These are phyloP conservation scores for Leucophora obtusa DNA, from an alignment of 2,888 invertebrate genomes.

Conservation along the genomic window DNA sequence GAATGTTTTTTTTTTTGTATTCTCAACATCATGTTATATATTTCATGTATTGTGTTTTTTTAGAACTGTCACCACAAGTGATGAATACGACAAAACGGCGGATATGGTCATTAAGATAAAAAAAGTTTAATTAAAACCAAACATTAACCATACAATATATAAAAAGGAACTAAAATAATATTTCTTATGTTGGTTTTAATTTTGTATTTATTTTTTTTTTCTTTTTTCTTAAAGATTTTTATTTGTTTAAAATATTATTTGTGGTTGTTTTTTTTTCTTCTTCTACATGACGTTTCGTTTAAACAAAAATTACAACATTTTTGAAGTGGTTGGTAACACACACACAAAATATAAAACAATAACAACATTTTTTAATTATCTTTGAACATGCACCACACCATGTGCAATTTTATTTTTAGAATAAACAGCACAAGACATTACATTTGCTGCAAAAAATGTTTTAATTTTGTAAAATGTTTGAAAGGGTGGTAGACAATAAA, in stretches of 20 bases:
- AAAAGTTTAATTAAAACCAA: slow-evolving; percentile 53
- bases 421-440: slow-evolving; percentile 41
- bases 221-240: slow-evolving; percentile 15
- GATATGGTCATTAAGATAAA: slow-evolving; percentile 52
- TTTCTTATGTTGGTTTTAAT: slow-evolving; percentile 30
- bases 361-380: slow-evolving; percentile 49
- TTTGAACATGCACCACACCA: slow-evolving; percentile 49
- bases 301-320: slow-evolving; percentile 9
- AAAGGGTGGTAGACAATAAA: slow-evolving; percentile 17
- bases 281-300: slow-evolving; percentile 16
- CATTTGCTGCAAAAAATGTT: slow-evolving; percentile 17
- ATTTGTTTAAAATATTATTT: slow-evolving; percentile 37
- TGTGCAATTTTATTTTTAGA: slow-evolving; percentile 61
- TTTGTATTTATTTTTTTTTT: neutral
- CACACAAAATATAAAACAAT: slow-evolving; percentile 29
- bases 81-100: slow-evolving; percentile 53
- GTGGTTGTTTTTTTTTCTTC: slow-evolving; percentile 28
- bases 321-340: slow-evolving; percentile 46
- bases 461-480: slow-evolving; percentile 20
- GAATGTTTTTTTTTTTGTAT: slow-evolving; percentile 15
- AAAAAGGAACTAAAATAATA: slow-evolving; percentile 24
- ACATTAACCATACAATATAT: slow-evolving; percentile 34
- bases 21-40: slow-evolving; percentile 26
- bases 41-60: slow-evolving; percentile 5
- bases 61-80: slow-evolving; percentile 44